These are phyloP conservation scores for Beris morrisii DNA, from an alignment of 2,888 invertebrate species.

Conservation along the genomic window DNA sequence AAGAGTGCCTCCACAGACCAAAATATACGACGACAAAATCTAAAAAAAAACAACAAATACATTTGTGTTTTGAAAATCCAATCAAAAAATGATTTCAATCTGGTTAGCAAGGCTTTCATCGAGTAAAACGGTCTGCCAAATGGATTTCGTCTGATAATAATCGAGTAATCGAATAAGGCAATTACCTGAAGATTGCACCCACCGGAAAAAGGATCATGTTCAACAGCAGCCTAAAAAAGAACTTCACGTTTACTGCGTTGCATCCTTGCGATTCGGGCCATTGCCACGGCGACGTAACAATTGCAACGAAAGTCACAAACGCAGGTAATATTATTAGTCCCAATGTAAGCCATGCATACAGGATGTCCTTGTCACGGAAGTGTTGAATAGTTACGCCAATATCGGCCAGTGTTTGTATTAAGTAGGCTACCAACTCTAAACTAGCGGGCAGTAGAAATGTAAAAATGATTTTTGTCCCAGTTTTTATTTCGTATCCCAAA, in stretches of 20 bases:
- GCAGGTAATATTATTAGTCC: constrained; percentile 61
- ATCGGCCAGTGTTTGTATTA: constrained; percentile 69
- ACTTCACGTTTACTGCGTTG: constrained; percentile 56
- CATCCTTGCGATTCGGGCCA: constrained; percentile 58
- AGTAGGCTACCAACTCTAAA: constrained; percentile 65
- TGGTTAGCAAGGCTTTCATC: too few species aligned
- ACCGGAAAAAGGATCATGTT: constrained; percentile 63
- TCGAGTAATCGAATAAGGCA: too few species aligned
- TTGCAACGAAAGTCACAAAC: constrained; percentile 61
- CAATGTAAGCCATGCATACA: constrained; percentile 58
- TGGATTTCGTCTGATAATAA: not conserved
- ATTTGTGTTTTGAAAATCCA: too few species aligned
- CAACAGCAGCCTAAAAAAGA: constrained; percentile 57
- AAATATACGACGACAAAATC: constrained; percentile 73
- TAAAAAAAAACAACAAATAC: constrained; percentile 46
- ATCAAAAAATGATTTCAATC: too few species aligned
- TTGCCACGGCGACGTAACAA: constrained; percentile 63
- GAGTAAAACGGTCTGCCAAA: not conserved
- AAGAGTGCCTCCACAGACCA: constrained; percentile 74
- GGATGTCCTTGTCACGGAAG: constrained; percentile 61
- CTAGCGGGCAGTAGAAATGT: constrained; percentile 60
- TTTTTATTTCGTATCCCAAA: constrained; percentile 50
- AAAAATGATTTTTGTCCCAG: constrained; percentile 53
- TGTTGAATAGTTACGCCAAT: constrained; percentile 67
- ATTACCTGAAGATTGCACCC: constrained; percentile 65